Conservation (phyloP, 2,888 invertebrate species). For the Melipona bicolor region DNA sequence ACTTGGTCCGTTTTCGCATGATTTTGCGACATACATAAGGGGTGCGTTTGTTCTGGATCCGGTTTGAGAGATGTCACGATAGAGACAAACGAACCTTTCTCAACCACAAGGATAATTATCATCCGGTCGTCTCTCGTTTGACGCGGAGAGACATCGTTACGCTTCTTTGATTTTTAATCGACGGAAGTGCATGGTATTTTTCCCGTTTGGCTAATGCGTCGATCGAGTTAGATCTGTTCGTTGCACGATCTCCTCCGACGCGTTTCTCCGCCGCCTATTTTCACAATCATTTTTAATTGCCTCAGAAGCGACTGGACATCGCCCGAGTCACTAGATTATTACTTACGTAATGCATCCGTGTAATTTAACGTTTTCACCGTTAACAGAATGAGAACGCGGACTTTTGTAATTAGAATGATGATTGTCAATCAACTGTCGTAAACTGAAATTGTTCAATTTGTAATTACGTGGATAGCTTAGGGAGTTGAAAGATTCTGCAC, state of each 20-base stretch:
- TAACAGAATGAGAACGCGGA: neutral
- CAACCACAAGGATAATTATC: slow-evolving; percentile 28
- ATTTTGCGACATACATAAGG: neutral
- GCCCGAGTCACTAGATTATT: slow-evolving; percentile 1
- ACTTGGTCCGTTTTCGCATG: too few species aligned
- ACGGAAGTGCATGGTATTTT: slow-evolving; percentile 29
- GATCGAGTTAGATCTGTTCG: slow-evolving; percentile 33
- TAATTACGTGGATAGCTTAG: neutral
- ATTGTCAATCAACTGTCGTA: neutral
- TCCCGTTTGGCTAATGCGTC: slow-evolving; percentile 12
- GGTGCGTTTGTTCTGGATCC: neutral
- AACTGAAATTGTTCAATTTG: neutral
- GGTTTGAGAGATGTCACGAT: neutral
- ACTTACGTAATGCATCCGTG: slow-evolving; percentile 18
- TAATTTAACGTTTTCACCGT: slow-evolving; percentile 10
- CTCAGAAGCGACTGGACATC: slow-evolving; percentile 21
- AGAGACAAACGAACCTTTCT: slow-evolving; percentile 17
- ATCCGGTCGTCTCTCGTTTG: slow-evolving; percentile 27
- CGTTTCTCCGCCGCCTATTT: slow-evolving; percentile 14
- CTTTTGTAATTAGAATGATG: neutral
- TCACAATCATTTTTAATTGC: slow-evolving; percentile 29
- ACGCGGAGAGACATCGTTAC: slow-evolving; percentile 36
- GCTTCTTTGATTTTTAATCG: slow-evolving; percentile 36
- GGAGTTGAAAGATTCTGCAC: too few species aligned
- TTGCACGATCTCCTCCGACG: slow-evolving; percentile 26